Percentiles rank a stretch among this genome's conserved stretches.
These are phyloP conservation scores for Pseudocheirus occidentalis DNA, from an alignment of 2,797 vertebrate genomes.

Conservation along the genomic window DNA sequence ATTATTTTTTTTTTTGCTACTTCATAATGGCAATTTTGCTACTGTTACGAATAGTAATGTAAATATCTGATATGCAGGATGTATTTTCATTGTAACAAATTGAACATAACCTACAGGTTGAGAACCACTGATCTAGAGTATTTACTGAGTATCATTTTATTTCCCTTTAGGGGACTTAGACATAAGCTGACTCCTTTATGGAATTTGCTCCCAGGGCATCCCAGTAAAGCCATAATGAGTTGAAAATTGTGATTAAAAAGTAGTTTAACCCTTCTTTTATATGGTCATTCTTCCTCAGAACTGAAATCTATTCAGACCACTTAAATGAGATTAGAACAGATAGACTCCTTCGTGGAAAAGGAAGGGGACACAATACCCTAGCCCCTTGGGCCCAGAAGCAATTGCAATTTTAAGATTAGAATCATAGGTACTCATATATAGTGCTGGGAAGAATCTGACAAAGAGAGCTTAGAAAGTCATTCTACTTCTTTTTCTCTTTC, in stretches of 20 bases:
- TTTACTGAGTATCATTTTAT: not conserved
- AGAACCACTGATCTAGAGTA: not conserved
- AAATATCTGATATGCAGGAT: too few species aligned
- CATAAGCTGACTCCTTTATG: not conserved
- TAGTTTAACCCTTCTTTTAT: not conserved
- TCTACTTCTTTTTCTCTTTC: not conserved
- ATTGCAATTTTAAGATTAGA: not conserved
- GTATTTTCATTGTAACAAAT: too few species aligned
- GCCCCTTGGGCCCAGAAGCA: not conserved
- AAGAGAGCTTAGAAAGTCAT: not conserved
- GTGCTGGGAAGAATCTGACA: not conserved
- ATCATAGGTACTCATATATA: not conserved
- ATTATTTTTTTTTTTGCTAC: too few species aligned
- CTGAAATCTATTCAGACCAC: not conserved
- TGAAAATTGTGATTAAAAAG: not conserved
- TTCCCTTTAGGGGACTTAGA: not conserved
- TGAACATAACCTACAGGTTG: too few species aligned
- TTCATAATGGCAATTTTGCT: too few species aligned
- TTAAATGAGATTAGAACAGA: not conserved
- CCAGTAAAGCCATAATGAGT: not conserved
- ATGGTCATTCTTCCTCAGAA: not conserved
- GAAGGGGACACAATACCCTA: not conserved
- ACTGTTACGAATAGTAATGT: too few species aligned
- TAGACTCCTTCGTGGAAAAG: not conserved
- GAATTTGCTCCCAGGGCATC: not conserved